Conservation (phyloP, 2,797 vertebrate species). For the Eulemur coronatus region DNA sequence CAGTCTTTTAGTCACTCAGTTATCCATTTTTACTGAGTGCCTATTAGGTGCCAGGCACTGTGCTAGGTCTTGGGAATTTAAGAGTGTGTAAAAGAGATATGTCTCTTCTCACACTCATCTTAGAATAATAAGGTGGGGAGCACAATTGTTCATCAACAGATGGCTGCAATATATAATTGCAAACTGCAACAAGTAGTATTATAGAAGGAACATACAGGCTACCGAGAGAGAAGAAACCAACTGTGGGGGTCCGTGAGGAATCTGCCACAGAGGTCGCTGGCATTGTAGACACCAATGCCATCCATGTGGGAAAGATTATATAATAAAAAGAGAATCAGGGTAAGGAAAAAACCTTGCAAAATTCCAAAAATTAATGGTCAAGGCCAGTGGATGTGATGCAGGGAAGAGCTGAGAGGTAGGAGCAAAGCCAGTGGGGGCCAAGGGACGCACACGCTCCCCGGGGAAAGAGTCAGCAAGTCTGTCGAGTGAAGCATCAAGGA, state of each 20-base stretch:
- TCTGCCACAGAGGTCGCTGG: neutral
- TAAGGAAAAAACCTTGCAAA: neutral
- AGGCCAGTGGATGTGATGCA: neutral
- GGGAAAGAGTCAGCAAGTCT: neutral
- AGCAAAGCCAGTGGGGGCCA: neutral
- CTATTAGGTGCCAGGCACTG: neutral
- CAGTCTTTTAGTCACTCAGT: neutral
- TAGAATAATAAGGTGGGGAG: neutral
- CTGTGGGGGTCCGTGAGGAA: neutral
- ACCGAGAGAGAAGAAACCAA: neutral
- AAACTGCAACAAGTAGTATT: neutral
- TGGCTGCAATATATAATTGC: neutral
- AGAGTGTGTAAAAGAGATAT: neutral
- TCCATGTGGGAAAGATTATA: neutral
- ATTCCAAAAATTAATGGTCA: neutral
- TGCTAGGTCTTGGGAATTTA: neutral
- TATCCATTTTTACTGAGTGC: neutral
- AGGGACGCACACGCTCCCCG: too few relatives aligned
- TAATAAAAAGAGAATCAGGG: neutral
- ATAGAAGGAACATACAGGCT: neutral
- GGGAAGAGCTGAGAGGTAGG: neutral
- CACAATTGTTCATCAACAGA: neutral
- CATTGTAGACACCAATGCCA: neutral
- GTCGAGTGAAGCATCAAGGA: neutral
- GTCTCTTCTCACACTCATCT: neutral